A percentile compares a stretch with the other conserved stretches of the same genome.
Evolutionary conservation across 2,888 invertebrate species (phyloP).

Genomic region (Chaetogeoica ovagalla): DNA sequence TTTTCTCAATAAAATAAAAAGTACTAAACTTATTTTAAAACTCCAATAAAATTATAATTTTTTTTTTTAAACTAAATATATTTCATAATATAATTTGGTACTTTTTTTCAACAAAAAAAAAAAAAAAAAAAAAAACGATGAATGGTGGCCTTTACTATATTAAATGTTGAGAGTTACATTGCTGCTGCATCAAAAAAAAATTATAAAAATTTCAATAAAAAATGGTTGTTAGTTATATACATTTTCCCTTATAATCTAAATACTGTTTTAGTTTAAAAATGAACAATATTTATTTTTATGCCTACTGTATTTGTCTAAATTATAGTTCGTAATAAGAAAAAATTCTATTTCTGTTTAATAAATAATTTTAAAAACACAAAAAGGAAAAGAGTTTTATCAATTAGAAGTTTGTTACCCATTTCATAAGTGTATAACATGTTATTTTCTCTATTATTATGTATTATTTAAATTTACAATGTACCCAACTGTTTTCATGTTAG

Average conservation of each 20-base stretch:
- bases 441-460: conserved; percentile 24
- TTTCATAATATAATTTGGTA: conserved; percentile 23
- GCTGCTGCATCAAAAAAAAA: conserved; percentile 25
- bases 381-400: background rate
- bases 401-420: conserved; percentile 9
- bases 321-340: conserved; percentile 13
- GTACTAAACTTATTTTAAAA: conserved; percentile 31
- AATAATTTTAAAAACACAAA: background rate
- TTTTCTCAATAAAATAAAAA: conserved; percentile 26
- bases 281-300: background rate
- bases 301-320: background rate
- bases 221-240: conserved; percentile 31
- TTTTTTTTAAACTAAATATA: conserved; percentile 2
- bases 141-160: conserved; percentile 8
- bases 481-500: background rate
- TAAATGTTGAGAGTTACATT: conserved; percentile 4
- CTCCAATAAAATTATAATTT: background rate
- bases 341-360: conserved; percentile 1
- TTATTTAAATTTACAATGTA: conserved; percentile 38
- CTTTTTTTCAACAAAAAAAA: background rate
- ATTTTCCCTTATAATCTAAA: background rate
- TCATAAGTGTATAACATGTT: conserved; percentile 16
- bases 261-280: background rate
- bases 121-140: conserved; percentile 12
- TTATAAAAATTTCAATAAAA: conserved; percentile 11